Percentiles rank a stretch among this genome's conserved stretches.
Conservation (phyloP, 1,140 invertebrate species). For the Tetramorium parvispinum region DNA sequence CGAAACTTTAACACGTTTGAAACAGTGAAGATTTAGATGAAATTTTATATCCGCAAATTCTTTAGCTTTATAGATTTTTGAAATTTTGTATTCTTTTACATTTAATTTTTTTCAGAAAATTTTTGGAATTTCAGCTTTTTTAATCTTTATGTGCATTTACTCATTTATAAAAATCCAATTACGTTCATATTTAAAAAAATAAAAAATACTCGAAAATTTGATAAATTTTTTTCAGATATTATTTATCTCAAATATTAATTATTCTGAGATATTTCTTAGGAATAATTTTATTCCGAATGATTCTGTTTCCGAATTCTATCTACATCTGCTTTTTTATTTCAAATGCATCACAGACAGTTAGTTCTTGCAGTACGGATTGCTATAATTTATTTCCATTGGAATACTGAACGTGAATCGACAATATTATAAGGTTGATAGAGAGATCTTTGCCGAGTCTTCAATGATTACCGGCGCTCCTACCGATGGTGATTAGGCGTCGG, state of each 20-base stretch:
- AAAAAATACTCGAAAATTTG: neutral
- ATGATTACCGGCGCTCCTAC: constrained; percentile 65
- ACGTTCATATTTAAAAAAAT: neutral
- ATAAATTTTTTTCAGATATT: neutral
- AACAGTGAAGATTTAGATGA: neutral
- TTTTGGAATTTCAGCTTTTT: neutral
- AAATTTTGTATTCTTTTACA: neutral
- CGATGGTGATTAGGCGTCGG: constrained; percentile 68
- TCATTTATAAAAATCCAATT: neutral
- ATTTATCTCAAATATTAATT: too few species aligned
- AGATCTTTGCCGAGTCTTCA: constrained; percentile 63
- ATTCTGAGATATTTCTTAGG: neutral
- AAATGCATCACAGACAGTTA: neutral
- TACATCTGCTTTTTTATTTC: neutral
- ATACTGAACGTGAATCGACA: constrained; percentile 50
- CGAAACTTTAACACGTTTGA: neutral
- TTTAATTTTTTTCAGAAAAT: neutral
- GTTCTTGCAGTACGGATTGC: constrained; percentile 19
- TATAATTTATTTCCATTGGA: constrained; percentile 32
- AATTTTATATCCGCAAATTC: neutral
- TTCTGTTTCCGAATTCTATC: neutral
- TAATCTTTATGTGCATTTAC: neutral
- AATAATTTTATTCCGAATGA: neutral
- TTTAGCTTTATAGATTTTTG: neutral
- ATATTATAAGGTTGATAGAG: constrained; percentile 67